Percentiles rank a stretch among this genome's conserved stretches.
phyloP scores from a whole-genome alignment of 2,113 vertebrate genomes.

The Dinomys branickii region DNA sequence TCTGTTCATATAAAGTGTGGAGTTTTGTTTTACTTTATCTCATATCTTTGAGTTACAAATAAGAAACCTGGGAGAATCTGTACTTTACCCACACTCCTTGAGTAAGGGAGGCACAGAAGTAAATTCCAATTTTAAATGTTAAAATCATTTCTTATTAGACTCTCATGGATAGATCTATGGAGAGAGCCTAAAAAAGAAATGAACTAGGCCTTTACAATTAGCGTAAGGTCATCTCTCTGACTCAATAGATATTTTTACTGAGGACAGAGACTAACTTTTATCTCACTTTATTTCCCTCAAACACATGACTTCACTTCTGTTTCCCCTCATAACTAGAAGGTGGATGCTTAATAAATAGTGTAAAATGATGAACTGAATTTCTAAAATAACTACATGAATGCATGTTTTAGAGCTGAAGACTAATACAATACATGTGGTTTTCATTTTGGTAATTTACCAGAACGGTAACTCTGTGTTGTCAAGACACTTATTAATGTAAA shows the following conservation, averaged over 20 bases:
- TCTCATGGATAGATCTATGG: neutral
- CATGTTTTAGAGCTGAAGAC: neutral
- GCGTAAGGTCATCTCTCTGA: neutral
- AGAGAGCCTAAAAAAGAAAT: neutral
- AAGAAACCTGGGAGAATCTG: neutral
- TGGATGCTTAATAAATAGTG: neutral
- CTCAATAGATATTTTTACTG: neutral
- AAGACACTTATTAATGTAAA: neutral
- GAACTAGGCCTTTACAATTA: neutral
- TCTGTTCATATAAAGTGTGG: conserved; percentile 7
- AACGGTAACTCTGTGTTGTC: neutral
- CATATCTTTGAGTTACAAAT: neutral
- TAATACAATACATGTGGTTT: neutral
- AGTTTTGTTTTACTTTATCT: neutral
- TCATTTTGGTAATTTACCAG: neutral
- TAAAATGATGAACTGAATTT: neutral
- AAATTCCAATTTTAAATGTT: neutral
- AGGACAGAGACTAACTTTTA: neutral
- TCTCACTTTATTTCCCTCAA: neutral
- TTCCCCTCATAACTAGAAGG: neutral
- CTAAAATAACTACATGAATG: neutral
- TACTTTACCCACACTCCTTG: neutral
- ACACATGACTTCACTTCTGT: neutral
- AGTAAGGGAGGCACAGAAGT: neutral
- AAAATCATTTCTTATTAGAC: neutral